Percentiles rank a stretch among this genome's conserved stretches.
These are phyloP conservation scores for Amniataba percoides DNA, from an alignment of 2,797 vertebrate genomes.

Conservation along the genomic window DNA sequence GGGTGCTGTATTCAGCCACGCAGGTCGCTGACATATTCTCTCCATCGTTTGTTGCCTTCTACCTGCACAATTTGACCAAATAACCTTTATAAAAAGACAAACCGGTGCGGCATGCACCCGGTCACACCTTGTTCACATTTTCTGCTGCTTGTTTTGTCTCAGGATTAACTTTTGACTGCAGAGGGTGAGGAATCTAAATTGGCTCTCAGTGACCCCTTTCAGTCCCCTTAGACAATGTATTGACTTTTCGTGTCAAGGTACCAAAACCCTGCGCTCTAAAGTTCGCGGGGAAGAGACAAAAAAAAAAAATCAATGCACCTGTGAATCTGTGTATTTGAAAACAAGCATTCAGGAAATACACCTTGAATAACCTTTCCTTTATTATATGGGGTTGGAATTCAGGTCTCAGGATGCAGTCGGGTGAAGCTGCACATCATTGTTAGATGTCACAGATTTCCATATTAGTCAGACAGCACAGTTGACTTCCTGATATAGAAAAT, in stretches of 20 bases:
- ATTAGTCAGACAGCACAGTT: slow-evolving; percentile 5
- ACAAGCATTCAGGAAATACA: slow-evolving; percentile 38
- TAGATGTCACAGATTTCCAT: neutral
- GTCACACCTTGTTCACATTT: slow-evolving; percentile 59
- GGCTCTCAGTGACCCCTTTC: slow-evolving; percentile 66
- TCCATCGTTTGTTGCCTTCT: neutral
- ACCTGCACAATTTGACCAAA: slow-evolving; percentile 32
- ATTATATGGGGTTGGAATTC: slow-evolving; percentile 12
- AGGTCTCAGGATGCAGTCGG: slow-evolving; percentile 3
- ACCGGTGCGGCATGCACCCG: slow-evolving; percentile 20
- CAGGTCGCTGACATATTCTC: neutral
- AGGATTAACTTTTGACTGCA: slow-evolving; percentile 62
- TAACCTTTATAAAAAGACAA: slow-evolving; percentile 55
- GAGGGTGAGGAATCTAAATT: slow-evolving; percentile 67
- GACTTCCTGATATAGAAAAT: neutral
- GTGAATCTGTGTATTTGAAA: slow-evolving; percentile 39
- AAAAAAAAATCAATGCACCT: slow-evolving; percentile 48
- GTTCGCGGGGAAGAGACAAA: slow-evolving; percentile 21
- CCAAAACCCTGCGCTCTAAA: slow-evolving; percentile 31
- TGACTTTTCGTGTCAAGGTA: slow-evolving; percentile 53
- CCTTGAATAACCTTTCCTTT: slow-evolving; percentile 39
- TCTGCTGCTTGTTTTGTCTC: slow-evolving; percentile 68
- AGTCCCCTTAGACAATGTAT: slow-evolving; percentile 60
- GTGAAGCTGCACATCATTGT: slow-evolving; percentile 1
- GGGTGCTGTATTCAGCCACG: neutral